These are phyloP conservation scores for Gandaritis pyraliata DNA, from an alignment of 2,888 invertebrate genomes.

Conservation along the genomic window DNA sequence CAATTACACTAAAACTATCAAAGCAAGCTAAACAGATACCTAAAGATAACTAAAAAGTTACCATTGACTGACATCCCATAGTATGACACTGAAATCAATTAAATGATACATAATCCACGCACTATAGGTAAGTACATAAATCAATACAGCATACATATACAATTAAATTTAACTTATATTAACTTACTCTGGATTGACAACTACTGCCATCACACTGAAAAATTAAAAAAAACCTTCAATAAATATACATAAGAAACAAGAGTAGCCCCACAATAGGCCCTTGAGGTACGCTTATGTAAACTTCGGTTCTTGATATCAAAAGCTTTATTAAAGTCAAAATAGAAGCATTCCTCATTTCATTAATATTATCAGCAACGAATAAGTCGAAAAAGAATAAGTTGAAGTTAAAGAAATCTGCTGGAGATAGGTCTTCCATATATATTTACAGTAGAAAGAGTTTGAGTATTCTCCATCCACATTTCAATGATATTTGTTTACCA, in stretches of 20 bases:
- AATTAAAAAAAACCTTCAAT: constrained; percentile 7
- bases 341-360: not conserved
- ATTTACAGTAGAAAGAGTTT: too few relatives aligned
- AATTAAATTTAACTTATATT: not conserved
- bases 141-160: not conserved
- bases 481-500: too few relatives aligned
- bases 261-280: not conserved
- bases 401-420: too few relatives aligned
- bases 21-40: not conserved
- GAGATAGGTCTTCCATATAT: too few relatives aligned
- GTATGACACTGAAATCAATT: constrained; percentile 48
- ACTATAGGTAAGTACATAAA: too few relatives aligned
- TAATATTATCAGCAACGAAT: too few relatives aligned
- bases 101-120: not conserved
- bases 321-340: not conserved
- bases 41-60: constrained; percentile 32
- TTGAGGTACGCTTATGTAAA: not conserved
- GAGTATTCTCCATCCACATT: too few relatives aligned
- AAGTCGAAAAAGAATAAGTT: too few relatives aligned
- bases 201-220: constrained; percentile 50
- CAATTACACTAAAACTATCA: too few relatives aligned
- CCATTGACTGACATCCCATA: constrained; percentile 48
- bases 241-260: not conserved
- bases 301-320: not conserved
- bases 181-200: constrained; percentile 55